Evolutionary conservation across 1,140 invertebrate species (phyloP).

Genomic region (Drosophila jambulina): DNA sequence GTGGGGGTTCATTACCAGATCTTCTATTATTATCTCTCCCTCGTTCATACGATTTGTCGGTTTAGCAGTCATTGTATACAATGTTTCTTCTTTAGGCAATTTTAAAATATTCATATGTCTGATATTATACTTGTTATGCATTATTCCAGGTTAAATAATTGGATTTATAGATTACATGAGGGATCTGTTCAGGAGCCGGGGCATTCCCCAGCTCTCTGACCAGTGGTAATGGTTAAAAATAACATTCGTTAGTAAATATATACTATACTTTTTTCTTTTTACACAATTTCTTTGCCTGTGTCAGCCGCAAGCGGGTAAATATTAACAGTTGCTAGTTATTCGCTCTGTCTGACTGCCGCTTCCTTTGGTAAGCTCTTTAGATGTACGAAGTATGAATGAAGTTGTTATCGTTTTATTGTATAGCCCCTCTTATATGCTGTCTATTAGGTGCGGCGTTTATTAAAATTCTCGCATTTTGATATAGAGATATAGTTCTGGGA

Average conservation of each 20-base stretch:
- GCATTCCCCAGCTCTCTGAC: neutral
- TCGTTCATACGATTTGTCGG: constrained; percentile 60
- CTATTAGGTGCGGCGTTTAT: constrained; percentile 38
- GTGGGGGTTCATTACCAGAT: constrained; percentile 53
- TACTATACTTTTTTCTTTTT: constrained; percentile 43
- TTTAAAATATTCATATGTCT: constrained; percentile 67
- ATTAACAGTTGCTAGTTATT: constrained; percentile 63
- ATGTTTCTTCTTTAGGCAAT: constrained; percentile 50
- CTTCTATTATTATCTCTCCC: constrained; percentile 33
- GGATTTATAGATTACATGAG: constrained; percentile 49
- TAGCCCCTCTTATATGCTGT: constrained; percentile 41
- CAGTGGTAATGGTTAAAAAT: constrained; percentile 48
- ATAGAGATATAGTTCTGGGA: constrained; percentile 41
- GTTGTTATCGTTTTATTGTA: constrained; percentile 37
- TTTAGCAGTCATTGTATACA: constrained; percentile 71
- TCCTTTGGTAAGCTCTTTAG: constrained; percentile 69
- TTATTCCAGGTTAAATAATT: constrained; percentile 47
- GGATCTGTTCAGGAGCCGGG: constrained; percentile 2
- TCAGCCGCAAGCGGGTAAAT: constrained; percentile 53
- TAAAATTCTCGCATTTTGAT: constrained; percentile 71
- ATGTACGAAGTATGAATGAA: constrained; percentile 66
- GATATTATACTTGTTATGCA: constrained; percentile 60
- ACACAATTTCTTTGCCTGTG: constrained; percentile 50
- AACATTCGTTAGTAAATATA: constrained; percentile 60
- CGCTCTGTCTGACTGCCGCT: constrained; percentile 48